These are phyloP conservation scores for Tachysurus fulvidraco DNA, from an alignment of 2,113 vertebrate species.

Conservation along the genomic window DNA sequence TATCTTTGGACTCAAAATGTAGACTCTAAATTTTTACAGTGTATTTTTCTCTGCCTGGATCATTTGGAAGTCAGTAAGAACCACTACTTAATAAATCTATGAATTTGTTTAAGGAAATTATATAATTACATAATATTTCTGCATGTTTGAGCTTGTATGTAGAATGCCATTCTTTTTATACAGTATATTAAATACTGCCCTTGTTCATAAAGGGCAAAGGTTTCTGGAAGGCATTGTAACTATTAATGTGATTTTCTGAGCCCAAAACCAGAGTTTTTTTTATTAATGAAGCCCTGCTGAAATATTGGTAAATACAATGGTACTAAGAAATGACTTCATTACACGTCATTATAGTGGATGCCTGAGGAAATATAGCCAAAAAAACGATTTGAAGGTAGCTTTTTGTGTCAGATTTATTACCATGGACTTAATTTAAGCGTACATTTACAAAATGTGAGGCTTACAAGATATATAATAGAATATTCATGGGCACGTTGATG, in stretches of 20 bases:
- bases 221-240: background rate
- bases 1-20: background rate
- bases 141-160: background rate
- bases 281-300: background rate
- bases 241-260: background rate
- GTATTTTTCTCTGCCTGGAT: background rate
- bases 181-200: background rate
- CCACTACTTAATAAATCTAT: background rate
- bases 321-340: background rate
- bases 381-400: background rate
- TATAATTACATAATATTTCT: too few species aligned
- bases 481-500: slow-evolving; percentile 30
- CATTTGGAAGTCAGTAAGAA: too few species aligned
- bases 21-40: background rate
- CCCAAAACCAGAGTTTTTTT: background rate
- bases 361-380: background rate
- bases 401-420: slow-evolving; percentile 50
- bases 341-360: too few species aligned
- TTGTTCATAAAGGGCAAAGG: background rate
- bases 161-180: background rate
- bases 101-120: background rate
- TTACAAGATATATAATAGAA: slow-evolving; percentile 37
- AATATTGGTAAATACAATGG: too few species aligned
- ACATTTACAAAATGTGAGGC: slow-evolving; percentile 62
- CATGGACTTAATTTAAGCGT: slow-evolving; percentile 62